Conservation (phyloP, 64 coral and sea anemone species). For the Astreopora myriophthalma region DNA sequence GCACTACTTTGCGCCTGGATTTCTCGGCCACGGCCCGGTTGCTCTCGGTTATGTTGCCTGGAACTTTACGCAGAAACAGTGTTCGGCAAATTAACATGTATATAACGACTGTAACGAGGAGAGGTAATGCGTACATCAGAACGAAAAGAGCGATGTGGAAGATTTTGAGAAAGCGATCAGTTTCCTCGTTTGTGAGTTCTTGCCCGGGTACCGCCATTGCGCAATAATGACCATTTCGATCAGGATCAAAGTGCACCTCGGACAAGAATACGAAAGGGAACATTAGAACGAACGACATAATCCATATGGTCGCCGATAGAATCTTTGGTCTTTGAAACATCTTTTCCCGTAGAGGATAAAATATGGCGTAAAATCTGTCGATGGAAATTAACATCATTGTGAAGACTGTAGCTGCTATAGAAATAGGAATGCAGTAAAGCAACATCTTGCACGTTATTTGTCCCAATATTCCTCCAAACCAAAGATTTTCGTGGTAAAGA, state of each 20-base stretch:
- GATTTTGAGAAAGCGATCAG: background rate
- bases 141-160: slow-evolving; percentile 28
- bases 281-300: slow-evolving; percentile 5
- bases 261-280: background rate
- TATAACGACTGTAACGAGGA: background rate
- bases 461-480: slow-evolving; percentile 35
- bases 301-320: slow-evolving; percentile 28
- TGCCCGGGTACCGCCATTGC: background rate
- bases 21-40: background rate
- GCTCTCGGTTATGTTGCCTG: slow-evolving; percentile 18
- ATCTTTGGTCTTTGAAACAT: slow-evolving; percentile 30
- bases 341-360: slow-evolving; percentile 9
- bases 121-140: slow-evolving; percentile 23
- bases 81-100: slow-evolving; percentile 42
- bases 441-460: slow-evolving; percentile 16
- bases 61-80: slow-evolving; percentile 32
- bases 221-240: background rate
- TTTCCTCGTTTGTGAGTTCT: background rate
- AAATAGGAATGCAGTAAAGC: slow-evolving; percentile 12
- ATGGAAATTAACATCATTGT: slow-evolving; percentile 52
- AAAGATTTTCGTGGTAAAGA: background rate
- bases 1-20: slow-evolving; percentile 19
- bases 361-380: slow-evolving; percentile 43
- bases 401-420: slow-evolving; percentile 39
- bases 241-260: background rate